These are phyloP conservation scores for Lasioglossum lativentre DNA, from an alignment of 2,888 invertebrate genomes.

Conservation along the genomic window DNA sequence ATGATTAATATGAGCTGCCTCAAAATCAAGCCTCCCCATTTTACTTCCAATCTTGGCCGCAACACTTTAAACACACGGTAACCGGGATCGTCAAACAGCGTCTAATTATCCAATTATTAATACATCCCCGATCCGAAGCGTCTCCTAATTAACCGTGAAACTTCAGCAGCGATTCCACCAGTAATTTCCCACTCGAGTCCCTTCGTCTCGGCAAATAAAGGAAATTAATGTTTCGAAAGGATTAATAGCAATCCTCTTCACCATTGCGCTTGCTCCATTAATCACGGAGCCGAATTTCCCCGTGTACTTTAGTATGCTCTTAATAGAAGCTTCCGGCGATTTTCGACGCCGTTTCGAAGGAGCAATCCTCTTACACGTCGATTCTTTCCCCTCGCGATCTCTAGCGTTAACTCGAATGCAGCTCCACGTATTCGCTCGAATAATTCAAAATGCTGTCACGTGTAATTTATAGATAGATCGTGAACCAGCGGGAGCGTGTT, in stretches of 20 bases:
- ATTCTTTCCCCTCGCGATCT: not conserved
- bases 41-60: not conserved
- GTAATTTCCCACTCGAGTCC: not conserved
- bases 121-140: not conserved
- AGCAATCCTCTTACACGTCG: not conserved
- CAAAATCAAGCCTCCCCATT: not conserved
- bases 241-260: not conserved
- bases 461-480: not conserved
- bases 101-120: not conserved
- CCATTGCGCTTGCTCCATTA: not conserved
- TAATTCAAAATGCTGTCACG: not conserved
- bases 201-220: not conserved
- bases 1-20: not conserved
- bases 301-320: not conserved
- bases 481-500: not conserved
- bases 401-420: not conserved
- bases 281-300: not conserved
- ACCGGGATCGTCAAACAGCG: not conserved
- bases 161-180: not conserved
- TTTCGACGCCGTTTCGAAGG: not conserved
- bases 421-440: not conserved
- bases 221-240: constrained; percentile 1
- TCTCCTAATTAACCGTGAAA: not conserved
- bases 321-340: not conserved
- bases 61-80: not conserved